Evolutionary conservation across 1,140 invertebrate species (phyloP).

Genomic region (Pogonognathellus flavescens): DNA sequence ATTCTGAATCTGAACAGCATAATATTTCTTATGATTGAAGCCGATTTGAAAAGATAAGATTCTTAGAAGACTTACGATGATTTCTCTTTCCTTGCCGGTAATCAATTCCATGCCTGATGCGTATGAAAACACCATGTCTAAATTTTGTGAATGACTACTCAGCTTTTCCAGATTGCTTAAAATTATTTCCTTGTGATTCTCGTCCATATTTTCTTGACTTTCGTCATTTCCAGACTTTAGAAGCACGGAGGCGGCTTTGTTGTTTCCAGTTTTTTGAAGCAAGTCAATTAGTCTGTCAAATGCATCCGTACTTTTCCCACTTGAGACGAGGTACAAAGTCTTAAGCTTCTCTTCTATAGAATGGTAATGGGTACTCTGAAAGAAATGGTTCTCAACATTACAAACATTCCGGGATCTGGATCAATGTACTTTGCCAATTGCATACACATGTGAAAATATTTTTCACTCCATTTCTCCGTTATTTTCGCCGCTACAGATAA

Average conservation of each 20-base stretch:
- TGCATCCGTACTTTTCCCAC: conserved; percentile 22
- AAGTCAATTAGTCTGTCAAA: conserved; percentile 1
- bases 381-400: background rate
- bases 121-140: conserved; percentile 44
- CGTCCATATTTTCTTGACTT: background rate
- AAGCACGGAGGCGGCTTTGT: conserved; percentile 33
- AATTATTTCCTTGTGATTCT: conserved; percentile 16
- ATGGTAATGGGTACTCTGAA: conserved; percentile 12
- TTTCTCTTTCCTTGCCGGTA: conserved; percentile 52
- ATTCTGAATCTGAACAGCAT: no score
- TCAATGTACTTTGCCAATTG: no score
- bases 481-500: no score
- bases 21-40: no score
- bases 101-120: conserved; percentile 53
- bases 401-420: no score
- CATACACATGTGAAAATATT: no score
- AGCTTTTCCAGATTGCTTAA: conserved; percentile 37
- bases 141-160: conserved; percentile 43
- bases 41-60: background rate
- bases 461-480: no score
- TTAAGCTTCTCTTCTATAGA: background rate
- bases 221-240: background rate
- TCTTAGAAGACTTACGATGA: conserved; percentile 48
- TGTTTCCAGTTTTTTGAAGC: conserved; percentile 42
- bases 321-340: conserved; percentile 4